Evolutionary conservation across 2,888 invertebrate genomes (phyloP).

Genomic region (Schizaphis graminum): DNA sequence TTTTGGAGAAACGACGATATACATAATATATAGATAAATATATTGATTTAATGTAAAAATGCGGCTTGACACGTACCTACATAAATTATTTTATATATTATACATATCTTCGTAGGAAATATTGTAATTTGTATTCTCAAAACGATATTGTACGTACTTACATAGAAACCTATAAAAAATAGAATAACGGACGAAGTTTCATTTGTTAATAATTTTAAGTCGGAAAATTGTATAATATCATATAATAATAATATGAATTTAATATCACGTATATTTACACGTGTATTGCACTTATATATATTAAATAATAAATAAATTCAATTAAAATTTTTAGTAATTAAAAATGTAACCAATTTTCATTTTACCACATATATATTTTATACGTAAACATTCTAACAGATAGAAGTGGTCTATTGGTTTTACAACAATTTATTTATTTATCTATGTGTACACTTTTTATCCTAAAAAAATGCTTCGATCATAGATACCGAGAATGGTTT

Average conservation of each 20-base stretch:
- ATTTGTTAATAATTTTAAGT: background rate
- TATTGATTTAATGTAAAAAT: background rate
- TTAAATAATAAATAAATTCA: background rate
- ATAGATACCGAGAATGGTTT: too few species aligned
- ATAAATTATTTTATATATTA: background rate
- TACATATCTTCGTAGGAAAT: background rate
- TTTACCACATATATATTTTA: background rate
- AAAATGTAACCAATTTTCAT: background rate
- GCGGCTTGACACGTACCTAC: background rate
- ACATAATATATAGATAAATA: slow-evolving; percentile 14
- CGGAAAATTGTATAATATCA: background rate
- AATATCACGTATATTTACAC: background rate
- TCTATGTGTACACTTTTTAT: background rate
- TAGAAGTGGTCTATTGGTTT: background rate
- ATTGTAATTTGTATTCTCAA: background rate
- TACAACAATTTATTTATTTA: background rate
- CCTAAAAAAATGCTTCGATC: too few species aligned
- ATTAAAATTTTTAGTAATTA: background rate
- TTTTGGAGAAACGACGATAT: background rate
- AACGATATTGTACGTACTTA: background rate
- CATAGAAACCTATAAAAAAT: background rate
- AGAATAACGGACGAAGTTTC: background rate
- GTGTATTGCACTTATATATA: background rate
- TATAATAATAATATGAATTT: background rate
- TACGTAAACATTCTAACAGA: background rate